phyloP scores from a whole-genome alignment of 2,113 vertebrate genomes.

The Dendrocopos noguchii region DNA sequence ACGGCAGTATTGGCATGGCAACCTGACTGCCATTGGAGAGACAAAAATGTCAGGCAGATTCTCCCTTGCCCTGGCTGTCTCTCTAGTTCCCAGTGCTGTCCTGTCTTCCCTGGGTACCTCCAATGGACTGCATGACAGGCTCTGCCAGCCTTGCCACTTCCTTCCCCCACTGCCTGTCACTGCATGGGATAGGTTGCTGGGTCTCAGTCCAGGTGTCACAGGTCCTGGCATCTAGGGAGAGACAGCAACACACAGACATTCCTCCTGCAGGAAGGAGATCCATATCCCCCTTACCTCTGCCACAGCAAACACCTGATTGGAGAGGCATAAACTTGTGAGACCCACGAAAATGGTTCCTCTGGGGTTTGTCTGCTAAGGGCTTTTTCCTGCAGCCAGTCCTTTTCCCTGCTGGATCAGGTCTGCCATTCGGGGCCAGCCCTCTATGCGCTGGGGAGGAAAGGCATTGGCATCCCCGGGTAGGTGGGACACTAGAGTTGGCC shows the following conservation, averaged over 20 bases:
- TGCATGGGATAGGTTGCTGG: neutral
- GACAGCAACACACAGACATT: neutral
- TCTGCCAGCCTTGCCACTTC: neutral
- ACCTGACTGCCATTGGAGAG: neutral
- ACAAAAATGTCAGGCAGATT: neutral
- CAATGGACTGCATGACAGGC: fast-evolving
- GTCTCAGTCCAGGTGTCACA: neutral
- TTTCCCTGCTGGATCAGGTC: neutral
- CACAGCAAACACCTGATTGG: neutral
- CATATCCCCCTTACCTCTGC: neutral
- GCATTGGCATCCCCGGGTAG: fast-evolving
- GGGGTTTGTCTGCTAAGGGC: neutral
- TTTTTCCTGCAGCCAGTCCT: neutral
- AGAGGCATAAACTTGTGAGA: neutral
- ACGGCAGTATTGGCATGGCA: neutral
- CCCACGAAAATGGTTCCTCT: fast-evolving
- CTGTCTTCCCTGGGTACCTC: fast-evolving
- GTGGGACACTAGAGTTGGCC: neutral
- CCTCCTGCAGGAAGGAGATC: fast-evolving
- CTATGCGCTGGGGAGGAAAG: neutral
- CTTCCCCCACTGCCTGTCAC: neutral
- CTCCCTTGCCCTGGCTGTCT: fast-evolving
- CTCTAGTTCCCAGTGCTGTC: neutral
- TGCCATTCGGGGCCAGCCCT: fast-evolving
- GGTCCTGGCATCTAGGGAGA: neutral